phyloP scores from a whole-genome alignment of 2,888 invertebrate species.

The Prosapia bicincta region DNA sequence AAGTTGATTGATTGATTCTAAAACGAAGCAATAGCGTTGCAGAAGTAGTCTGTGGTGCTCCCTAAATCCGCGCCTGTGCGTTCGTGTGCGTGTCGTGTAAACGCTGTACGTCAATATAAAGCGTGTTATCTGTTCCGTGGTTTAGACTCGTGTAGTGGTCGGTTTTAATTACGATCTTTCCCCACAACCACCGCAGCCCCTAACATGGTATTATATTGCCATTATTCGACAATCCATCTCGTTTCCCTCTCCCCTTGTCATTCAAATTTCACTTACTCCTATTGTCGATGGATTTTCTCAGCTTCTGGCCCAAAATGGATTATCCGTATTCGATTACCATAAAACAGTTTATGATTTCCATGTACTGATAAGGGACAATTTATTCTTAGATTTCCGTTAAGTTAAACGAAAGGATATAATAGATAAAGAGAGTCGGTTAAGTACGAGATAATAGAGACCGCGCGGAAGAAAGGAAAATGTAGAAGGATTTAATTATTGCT shows the following conservation, averaged over 20 bases:
- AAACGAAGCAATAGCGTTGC: too few species aligned
- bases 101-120: background rate
- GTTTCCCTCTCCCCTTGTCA: background rate
- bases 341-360: background rate
- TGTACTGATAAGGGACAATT: background rate
- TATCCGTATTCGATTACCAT: constrained; percentile 2
- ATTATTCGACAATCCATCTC: background rate
- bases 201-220: background rate
- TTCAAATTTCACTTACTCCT: background rate
- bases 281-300: background rate
- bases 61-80: too few species aligned
- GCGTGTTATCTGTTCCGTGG: background rate
- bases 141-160: background rate
- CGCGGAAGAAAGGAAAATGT: too few species aligned
- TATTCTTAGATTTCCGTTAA: background rate
- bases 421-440: too few species aligned
- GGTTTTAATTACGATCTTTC: background rate
- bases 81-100: too few species aligned
- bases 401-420: background rate
- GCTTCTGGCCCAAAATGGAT: background rate
- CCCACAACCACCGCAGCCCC: background rate
- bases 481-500: too few species aligned
- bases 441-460: too few species aligned
- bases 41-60: too few species aligned
- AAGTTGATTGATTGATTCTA: too few species aligned